These are phyloP conservation scores for Holotrichia oblita DNA, from an alignment of 1,140 invertebrate genomes.

Conservation along the genomic window DNA sequence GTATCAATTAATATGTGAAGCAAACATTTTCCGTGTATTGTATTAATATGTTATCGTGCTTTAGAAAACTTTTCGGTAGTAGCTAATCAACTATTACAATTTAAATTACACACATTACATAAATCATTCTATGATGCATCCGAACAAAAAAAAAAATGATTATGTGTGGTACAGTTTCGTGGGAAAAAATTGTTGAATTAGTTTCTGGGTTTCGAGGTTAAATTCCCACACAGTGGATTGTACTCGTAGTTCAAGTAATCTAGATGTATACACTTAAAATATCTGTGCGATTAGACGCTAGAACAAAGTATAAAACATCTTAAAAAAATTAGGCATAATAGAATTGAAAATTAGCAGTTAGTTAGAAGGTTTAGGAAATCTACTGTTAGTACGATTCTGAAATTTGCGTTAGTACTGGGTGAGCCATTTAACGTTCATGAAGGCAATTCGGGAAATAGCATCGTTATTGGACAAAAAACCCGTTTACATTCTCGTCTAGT, in stretches of 20 bases:
- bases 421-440: no score
- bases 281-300: no score
- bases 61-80: not conserved
- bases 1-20: not conserved
- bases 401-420: no score
- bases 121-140: not conserved
- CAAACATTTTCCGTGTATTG: not conserved
- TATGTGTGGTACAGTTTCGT: not conserved
- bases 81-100: not conserved
- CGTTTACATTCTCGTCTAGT: no score
- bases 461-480: no score
- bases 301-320: no score
- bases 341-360: no score
- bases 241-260: not conserved
- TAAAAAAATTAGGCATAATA: no score
- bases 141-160: slow-evolving; percentile 4
- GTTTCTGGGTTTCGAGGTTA: slow-evolving; percentile 11
- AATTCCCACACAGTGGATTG: not conserved
- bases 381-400: no score
- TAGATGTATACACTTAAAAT: not conserved
- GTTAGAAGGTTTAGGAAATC: no score
- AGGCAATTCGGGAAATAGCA: no score
- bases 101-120: not conserved
- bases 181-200: not conserved
- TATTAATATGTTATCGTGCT: not conserved